These are phyloP conservation scores for Tetheella fluctuosa DNA, from an alignment of 2,888 invertebrate species.

Conservation along the genomic window DNA sequence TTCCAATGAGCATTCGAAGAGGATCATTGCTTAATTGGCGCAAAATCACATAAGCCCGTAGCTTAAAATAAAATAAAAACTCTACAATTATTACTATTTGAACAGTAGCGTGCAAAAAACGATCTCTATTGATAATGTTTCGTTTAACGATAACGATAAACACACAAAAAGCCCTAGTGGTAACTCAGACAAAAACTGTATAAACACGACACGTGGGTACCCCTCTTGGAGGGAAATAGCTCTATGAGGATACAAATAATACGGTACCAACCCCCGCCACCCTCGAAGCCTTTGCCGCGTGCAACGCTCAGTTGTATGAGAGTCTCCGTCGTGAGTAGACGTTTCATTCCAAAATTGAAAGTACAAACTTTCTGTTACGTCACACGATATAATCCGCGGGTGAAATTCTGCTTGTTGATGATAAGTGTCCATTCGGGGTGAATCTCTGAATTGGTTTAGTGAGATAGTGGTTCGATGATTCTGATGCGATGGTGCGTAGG, in stretches of 20 bases:
- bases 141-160: slow-evolving; percentile 71
- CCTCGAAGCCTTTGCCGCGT: slow-evolving; percentile 52
- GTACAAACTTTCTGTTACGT: slow-evolving; percentile 72
- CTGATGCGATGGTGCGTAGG: slow-evolving; percentile 74
- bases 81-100: slow-evolving; percentile 44
- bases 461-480: slow-evolving; percentile 72
- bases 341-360: slow-evolving; percentile 32
- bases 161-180: slow-evolving; percentile 62
- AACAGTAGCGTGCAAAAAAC: slow-evolving; percentile 45
- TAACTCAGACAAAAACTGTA: slow-evolving; percentile 72
- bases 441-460: slow-evolving; percentile 59
- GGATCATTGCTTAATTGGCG: slow-evolving; percentile 7
- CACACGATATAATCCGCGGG: slow-evolving; percentile 60
- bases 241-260: slow-evolving; percentile 71
- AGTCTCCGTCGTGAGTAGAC: slow-evolving; percentile 54
- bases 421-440: slow-evolving; percentile 43
- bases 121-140: slow-evolving; percentile 63
- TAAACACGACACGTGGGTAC: slow-evolving; percentile 75
- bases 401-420: slow-evolving; percentile 56
- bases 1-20: not conserved
- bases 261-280: slow-evolving; percentile 62
- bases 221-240: slow-evolving; percentile 65
- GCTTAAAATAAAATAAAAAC: slow-evolving; percentile 30
- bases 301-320: slow-evolving; percentile 62
- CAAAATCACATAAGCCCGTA: slow-evolving; percentile 2